Evolutionary conservation across 1,140 invertebrate species (phyloP).

Genomic region (Euwallacea similis): DNA sequence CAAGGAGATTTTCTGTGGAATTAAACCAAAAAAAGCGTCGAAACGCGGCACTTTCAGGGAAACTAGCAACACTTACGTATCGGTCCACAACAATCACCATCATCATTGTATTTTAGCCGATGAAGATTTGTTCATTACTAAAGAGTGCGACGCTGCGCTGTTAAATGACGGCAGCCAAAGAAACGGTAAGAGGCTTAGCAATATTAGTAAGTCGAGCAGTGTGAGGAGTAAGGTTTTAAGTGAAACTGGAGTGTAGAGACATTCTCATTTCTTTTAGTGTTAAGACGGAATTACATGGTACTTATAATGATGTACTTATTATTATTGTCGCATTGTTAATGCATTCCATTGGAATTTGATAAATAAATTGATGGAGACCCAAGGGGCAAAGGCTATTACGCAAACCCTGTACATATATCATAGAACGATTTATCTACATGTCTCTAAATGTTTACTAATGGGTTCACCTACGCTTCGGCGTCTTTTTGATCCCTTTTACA

Average conservation of each 20-base stretch:
- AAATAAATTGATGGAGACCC: too few species aligned
- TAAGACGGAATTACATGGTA: not conserved
- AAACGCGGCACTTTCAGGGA: conserved; percentile 27
- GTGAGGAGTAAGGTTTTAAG: conserved; percentile 4
- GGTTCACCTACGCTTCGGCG: too few species aligned
- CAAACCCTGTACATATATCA: too few species aligned
- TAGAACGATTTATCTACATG: too few species aligned
- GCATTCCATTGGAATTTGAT: too few species aligned
- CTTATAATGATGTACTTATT: too few species aligned
- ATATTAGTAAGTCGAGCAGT: conserved; percentile 6
- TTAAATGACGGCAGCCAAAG: conserved; percentile 7
- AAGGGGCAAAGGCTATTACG: too few species aligned
- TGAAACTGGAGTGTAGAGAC: conserved; percentile 21
- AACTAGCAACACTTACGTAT: conserved; percentile 32
- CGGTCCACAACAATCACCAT: conserved; percentile 20
- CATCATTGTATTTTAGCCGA: conserved; percentile 6
- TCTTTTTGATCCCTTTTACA: too few species aligned
- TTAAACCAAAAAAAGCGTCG: conserved; percentile 30
- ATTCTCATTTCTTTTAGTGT: not conserved
- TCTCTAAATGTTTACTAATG: too few species aligned
- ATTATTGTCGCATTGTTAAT: too few species aligned
- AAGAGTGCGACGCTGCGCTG: conserved; percentile 10
- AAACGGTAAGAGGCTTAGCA: conserved; percentile 7
- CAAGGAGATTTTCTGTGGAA: conserved; percentile 55
- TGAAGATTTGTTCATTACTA: conserved; percentile 23